phyloP scores from a whole-genome alignment of 2,797 vertebrate genomes.

The Onychomys torridus region DNA sequence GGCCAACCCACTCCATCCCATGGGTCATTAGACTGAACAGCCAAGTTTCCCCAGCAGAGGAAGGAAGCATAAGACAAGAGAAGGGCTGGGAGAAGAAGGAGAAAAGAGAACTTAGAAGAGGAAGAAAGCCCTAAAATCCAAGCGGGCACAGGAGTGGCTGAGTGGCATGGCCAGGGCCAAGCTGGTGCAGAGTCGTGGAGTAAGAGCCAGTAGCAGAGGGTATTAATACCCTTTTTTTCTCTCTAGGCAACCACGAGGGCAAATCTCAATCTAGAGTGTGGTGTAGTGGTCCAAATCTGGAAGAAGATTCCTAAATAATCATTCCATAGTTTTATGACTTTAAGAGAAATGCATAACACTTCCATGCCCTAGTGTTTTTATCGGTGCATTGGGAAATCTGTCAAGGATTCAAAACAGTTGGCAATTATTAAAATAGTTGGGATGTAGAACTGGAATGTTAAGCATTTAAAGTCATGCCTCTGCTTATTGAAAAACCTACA shows the following conservation, averaged over 20 bases:
- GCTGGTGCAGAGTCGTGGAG: not conserved
- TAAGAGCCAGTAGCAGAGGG: not conserved
- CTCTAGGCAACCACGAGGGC: not conserved
- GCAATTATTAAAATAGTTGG: not conserved
- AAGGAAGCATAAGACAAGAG: not conserved
- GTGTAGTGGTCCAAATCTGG: not conserved
- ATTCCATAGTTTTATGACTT: not conserved
- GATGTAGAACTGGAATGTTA: not conserved
- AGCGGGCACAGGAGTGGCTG: not conserved
- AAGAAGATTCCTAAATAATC: not conserved
- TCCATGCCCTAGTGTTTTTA: not conserved
- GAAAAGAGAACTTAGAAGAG: not conserved
- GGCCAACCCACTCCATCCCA: too few relatives aligned
- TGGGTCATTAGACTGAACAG: too few relatives aligned
- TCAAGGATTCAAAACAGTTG: not conserved
- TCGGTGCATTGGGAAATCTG: not conserved
- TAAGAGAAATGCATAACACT: not conserved
- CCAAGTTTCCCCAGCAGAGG: not conserved
- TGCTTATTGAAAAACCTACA: not conserved
- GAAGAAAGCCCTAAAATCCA: not conserved
- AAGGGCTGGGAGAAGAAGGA: too few relatives aligned
- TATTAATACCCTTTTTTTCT: not conserved
- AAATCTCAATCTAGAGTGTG: not conserved
- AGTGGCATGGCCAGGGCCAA: accelerated
- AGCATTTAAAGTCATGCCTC: conserved; percentile 8